phyloP scores from a whole-genome alignment of 1,140 invertebrate genomes.

The Leptinotarsa lineolata region DNA sequence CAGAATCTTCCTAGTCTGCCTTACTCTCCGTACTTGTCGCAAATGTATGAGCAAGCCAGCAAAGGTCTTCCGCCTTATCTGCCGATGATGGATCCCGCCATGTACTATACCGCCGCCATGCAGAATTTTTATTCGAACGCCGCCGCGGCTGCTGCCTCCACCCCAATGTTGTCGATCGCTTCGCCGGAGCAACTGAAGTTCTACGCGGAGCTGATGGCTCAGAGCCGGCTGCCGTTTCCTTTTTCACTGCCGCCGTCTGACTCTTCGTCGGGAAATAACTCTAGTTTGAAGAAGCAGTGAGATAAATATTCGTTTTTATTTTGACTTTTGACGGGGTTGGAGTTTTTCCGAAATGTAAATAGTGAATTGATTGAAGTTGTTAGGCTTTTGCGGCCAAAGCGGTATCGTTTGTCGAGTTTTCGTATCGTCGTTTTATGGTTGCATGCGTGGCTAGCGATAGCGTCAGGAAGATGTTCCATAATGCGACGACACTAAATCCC shows the following conservation, averaged over 20 bases:
- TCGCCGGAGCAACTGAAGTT: conserved; percentile 55
- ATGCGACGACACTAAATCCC: no score
- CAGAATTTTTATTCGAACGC: conserved; percentile 44
- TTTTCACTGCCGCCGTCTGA: conserved; percentile 31
- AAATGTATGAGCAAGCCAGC: conserved; percentile 37
- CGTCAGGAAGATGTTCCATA: no score
- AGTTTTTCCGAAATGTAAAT: not conserved
- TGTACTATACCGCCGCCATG: conserved; percentile 51
- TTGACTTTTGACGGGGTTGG: not conserved
- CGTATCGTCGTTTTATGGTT: no score
- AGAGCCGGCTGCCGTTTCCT: conserved; percentile 39
- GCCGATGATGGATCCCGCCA: conserved; percentile 51
- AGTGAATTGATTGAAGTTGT: not conserved
- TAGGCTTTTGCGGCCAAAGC: not conserved
- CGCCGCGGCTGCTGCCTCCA: conserved; percentile 26
- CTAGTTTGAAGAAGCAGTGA: conserved; percentile 34
- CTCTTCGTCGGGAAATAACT: conserved; percentile 26
- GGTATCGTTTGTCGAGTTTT: not conserved
- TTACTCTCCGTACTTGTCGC: conserved; percentile 32
- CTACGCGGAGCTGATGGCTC: conserved; percentile 56
- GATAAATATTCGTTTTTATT: not conserved
- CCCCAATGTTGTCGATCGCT: conserved; percentile 45
- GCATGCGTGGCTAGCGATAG: no score
- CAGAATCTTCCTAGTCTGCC: conserved; percentile 20
- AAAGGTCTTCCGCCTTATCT: conserved; percentile 41